These are phyloP conservation scores for Halocynthia roretzi DNA, from an alignment of 23 tunicate genomes.

Conservation along the genomic window DNA sequence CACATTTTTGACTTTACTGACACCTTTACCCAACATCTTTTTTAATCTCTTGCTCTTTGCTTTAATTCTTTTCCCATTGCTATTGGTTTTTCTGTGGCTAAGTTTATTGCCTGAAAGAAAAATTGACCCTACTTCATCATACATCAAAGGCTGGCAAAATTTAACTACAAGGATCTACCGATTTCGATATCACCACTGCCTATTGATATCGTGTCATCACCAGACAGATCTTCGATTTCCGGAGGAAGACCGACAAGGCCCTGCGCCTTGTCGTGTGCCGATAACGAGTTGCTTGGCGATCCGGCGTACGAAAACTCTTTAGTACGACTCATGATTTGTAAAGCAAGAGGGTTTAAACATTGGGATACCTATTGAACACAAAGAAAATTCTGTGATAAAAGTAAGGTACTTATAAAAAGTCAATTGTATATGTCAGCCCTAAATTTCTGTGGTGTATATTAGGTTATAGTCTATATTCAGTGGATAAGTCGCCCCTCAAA, in stretches of 20 bases:
- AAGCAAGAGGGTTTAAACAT: constrained; percentile 75
- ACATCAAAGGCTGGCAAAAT: background rate
- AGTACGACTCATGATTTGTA: constrained; percentile 96
- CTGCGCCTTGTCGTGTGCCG: constrained; percentile 14
- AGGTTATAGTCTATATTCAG: too few relatives aligned
- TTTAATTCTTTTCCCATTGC: constrained; percentile 27
- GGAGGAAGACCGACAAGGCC: background rate
- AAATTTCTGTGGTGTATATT: too few relatives aligned
- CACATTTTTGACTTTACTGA: constrained; percentile 44
- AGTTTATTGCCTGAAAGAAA: constrained; percentile 28
- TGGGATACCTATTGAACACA: constrained; percentile 61
- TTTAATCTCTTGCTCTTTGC: constrained; percentile 60
- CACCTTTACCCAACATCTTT: constrained; percentile 64
- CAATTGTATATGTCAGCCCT: background rate
- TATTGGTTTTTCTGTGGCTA: too few relatives aligned
- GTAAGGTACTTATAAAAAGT: background rate
- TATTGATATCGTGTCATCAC: constrained; percentile 53
- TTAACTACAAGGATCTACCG: constrained; percentile 29
- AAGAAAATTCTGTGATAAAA: background rate
- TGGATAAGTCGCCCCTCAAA: too few relatives aligned
- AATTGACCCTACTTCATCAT: too few relatives aligned
- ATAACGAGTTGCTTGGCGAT: constrained; percentile 6
- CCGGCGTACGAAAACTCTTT: constrained; percentile 71
- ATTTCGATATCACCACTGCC: constrained; percentile 83
- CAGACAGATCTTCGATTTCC: constrained; percentile 18